Evolutionary conservation across 2,797 vertebrate species (phyloP), one percentile per base, ranked within the genome.

Genomic region (Cynopterus sphinx): DNA sequence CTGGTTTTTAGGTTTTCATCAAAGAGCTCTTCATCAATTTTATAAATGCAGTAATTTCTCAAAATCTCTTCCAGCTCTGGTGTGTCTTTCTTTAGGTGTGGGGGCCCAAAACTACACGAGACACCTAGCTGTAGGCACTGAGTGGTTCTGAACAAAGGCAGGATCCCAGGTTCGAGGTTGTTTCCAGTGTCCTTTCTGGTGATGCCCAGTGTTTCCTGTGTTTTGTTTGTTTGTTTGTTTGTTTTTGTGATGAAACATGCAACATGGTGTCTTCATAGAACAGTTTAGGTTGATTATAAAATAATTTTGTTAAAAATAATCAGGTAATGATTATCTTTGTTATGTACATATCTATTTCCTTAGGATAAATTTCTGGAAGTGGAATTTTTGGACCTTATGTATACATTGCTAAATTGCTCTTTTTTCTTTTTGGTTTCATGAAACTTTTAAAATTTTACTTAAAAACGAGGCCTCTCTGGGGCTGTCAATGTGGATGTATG

Each of bases 391-490:
- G 21, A 15, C 17, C 28, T 91, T 84, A 41, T 8, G 46, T 79
- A 63, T 53, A 24, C 36, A 43, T 89, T 43, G 49, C 49, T 89
- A 55, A 79, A 26, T 88, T 46, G 10, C 53, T 28, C 33, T 75
- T 84, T 84, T 83, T 75, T 33, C 31, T 49, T 49, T 49, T 26
- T 11, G 21, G 26, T 85, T 94, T 95, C 94, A 91, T 91, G 84
- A 98, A 97, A 97, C 19, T 97, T 97, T 96, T 43, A 33, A 33
- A 33, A 49, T 55, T 61, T 74, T 9, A 97, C 65, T 94, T 96
- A 91, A 94, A 95, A 96, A 95, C 10, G 46, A 84, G 55, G 36
- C 36, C 53, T 85, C 59, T 46, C 31, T 19, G 26, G 73, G 51
- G 22, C 55, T 71, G 5, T 70, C 31, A 57, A 71, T 36, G 85